These are phyloP conservation scores for Drymonia ruficornis DNA, from an alignment of 2,888 invertebrate species.

Conservation along the genomic window DNA sequence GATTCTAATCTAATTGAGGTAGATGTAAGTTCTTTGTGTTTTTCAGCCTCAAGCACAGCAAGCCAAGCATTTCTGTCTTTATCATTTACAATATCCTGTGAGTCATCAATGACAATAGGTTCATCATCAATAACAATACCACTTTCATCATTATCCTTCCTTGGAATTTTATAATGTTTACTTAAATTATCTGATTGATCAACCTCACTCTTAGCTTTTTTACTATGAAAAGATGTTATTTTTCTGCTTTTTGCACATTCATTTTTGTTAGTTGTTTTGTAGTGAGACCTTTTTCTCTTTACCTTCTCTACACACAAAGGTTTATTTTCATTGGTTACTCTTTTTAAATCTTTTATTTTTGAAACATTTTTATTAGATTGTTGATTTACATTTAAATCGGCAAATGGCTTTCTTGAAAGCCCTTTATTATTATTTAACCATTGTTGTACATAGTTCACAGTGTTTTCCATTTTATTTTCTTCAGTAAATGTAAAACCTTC, in stretches of 20 bases:
- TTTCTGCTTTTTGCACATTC: conserved; percentile 8
- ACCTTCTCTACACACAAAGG: conserved; percentile 7
- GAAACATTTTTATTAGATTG: conserved; percentile 12
- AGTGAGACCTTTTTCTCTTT: conserved; percentile 36
- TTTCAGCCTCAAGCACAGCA: conserved; percentile 59
- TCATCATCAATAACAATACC: conserved; percentile 65
- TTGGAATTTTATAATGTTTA: conserved; percentile 11
- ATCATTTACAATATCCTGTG: conserved; percentile 53
- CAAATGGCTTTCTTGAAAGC: conserved; percentile 59
- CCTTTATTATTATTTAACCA: conserved; percentile 64
- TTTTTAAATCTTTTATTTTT: conserved; percentile 13
- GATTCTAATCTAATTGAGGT: conserved; percentile 25
- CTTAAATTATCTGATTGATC: not conserved
- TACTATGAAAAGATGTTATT: conserved; percentile 10
- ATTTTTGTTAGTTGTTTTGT: conserved; percentile 31
- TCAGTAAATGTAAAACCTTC: conserved; percentile 47
- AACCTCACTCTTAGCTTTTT: conserved; percentile 20
- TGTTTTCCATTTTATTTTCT: conserved; percentile 57
- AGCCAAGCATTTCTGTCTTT: conserved; percentile 68
- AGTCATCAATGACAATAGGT: conserved; percentile 59
- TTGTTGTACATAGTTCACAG: conserved; percentile 57
- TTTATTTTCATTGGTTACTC: conserved; percentile 13
- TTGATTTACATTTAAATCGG: conserved; percentile 62
- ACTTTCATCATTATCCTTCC: conserved; percentile 56
- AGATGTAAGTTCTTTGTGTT: conserved; percentile 32